These are phyloP conservation scores for Volucella zonaria DNA, from an alignment of 2,888 invertebrate species.

Conservation along the genomic window DNA sequence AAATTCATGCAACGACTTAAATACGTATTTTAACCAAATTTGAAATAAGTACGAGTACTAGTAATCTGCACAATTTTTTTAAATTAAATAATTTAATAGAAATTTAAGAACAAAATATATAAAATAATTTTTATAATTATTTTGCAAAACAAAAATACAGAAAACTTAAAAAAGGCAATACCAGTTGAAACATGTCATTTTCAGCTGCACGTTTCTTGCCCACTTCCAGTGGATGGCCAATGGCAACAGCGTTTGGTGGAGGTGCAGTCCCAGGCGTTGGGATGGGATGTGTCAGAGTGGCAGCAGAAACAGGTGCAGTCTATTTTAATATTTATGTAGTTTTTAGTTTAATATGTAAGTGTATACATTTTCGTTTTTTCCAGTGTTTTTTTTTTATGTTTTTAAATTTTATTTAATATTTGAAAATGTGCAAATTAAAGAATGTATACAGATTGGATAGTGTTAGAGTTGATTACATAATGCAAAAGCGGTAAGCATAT, in stretches of 20 bases:
- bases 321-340: constrained; percentile 64
- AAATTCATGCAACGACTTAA: constrained; percentile 11
- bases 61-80: background rate
- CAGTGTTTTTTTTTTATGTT: constrained; percentile 38
- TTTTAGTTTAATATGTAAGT: constrained; percentile 44
- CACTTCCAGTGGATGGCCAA: constrained; percentile 88
- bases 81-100: constrained; percentile 1
- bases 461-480: constrained; percentile 68
- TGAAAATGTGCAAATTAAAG: constrained; percentile 59
- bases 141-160: constrained; percentile 62
- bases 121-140: constrained; percentile 26
- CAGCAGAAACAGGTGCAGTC: constrained; percentile 82
- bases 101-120: constrained; percentile 10
- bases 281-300: constrained; percentile 82
- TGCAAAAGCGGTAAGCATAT: constrained; percentile 68
- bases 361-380: constrained; percentile 50
- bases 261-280: constrained; percentile 84
- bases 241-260: constrained; percentile 85
- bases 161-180: constrained; percentile 84
- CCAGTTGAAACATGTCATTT: constrained; percentile 95
- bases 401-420: constrained; percentile 48
- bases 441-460: constrained; percentile 55
- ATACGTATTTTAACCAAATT: background rate
- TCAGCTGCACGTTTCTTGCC: constrained; percentile 97
- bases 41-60: background rate